phyloP scores from a whole-genome alignment of 2,888 invertebrate species.

The Sepioteuthis lessoniana region DNA sequence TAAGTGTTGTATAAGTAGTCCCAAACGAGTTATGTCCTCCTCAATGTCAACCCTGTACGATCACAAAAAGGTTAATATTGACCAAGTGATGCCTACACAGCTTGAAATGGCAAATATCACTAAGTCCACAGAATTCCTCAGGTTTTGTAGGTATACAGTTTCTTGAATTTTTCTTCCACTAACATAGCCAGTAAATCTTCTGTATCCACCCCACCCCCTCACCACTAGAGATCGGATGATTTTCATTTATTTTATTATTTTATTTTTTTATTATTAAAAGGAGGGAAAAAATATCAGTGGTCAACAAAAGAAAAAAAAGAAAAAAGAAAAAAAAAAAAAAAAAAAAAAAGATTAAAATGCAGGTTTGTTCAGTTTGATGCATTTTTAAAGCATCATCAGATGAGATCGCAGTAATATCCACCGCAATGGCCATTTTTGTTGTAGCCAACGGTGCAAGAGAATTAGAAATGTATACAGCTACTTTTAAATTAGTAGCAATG shows the following conservation, averaged over 20 bases:
- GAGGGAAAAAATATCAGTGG: background rate
- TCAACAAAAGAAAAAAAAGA: slow-evolving; percentile 15
- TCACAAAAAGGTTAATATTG: background rate
- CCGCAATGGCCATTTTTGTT: background rate
- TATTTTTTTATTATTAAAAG: background rate
- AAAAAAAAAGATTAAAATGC: background rate
- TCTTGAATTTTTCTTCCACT: background rate
- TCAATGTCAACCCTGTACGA: slow-evolving; percentile 41
- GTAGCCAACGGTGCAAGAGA: background rate
- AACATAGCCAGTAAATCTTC: slow-evolving; percentile 39
- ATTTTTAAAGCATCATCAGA: background rate
- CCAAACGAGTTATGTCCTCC: background rate
- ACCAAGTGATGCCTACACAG: background rate
- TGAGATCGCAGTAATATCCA: slow-evolving; percentile 24
- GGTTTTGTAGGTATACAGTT: background rate
- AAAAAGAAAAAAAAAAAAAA: slow-evolving; percentile 35
- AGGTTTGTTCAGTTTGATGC: slow-evolving; percentile 37
- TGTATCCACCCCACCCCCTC: background rate
- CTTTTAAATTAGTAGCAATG: background rate
- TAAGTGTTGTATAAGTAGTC: background rate
- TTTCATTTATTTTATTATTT: too few relatives aligned
- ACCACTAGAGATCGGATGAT: slow-evolving; percentile 44
- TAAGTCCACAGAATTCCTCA: slow-evolving; percentile 38
- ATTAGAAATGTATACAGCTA: background rate
- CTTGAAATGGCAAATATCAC: slow-evolving; percentile 37